These are phyloP conservation scores for Astyanax mexicanus DNA, from an alignment of 2,797 vertebrate species.

Conservation along the genomic window DNA sequence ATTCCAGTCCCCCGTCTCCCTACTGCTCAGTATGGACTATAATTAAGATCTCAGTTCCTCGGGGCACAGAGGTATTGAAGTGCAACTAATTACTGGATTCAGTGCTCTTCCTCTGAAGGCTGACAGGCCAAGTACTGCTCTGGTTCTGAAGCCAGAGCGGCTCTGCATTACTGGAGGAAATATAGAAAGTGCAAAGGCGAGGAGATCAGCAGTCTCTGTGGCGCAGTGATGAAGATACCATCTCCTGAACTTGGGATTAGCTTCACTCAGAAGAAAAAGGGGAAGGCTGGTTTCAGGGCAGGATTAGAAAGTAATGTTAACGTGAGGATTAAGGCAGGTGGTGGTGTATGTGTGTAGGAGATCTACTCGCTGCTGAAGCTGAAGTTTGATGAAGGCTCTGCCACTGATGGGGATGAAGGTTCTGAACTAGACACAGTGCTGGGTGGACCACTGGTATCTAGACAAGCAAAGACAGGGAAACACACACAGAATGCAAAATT, in stretches of 20 bases:
- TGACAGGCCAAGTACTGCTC: conserved; percentile 36
- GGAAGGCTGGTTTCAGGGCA: conserved; percentile 26
- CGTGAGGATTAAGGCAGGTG: conserved; percentile 15
- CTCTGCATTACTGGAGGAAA: conserved; percentile 15
- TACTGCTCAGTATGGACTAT: conserved; percentile 41
- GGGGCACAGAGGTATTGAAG: conserved; percentile 37
- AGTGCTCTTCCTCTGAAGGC: conserved; percentile 37
- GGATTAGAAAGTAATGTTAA: conserved; percentile 3
- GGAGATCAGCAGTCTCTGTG: conserved; percentile 17
- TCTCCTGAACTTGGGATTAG: background rate
- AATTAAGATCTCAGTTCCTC: conserved; percentile 50
- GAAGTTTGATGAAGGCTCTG: conserved; percentile 79
- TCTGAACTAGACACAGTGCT: conserved; percentile 91
- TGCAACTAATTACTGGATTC: conserved; percentile 54
- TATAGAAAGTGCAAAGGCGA: conserved; percentile 17
- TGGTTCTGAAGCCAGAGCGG: conserved; percentile 8
- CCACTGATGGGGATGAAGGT: conserved; percentile 85
- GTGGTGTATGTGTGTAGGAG: background rate
- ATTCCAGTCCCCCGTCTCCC: conserved; percentile 33
- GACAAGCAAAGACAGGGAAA: conserved; percentile 59
- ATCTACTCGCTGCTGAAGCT: conserved; percentile 69
- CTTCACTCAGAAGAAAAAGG: conserved; percentile 3
- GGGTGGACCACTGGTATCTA: conserved; percentile 89
- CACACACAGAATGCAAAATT: background rate
- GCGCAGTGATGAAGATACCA: background rate